phyloP scores from a whole-genome alignment of 2,888 invertebrate genomes.

The Syritta pipiens region DNA sequence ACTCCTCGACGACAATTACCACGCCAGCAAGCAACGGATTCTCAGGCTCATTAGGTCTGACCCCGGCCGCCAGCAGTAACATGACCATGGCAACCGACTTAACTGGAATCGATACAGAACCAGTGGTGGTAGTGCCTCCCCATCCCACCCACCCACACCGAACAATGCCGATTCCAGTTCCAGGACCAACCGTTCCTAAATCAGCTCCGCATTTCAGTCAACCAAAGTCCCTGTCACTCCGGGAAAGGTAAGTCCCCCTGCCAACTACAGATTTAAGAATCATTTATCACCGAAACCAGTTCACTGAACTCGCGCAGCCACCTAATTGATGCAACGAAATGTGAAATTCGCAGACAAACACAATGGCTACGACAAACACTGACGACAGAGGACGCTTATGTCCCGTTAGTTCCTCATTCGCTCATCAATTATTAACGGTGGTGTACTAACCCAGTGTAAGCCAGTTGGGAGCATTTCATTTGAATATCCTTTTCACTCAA shows the following conservation, averaged over 20 bases:
- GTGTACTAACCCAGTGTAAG: conserved; percentile 53
- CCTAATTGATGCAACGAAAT: conserved; percentile 13
- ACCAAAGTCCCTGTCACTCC: conserved; percentile 57
- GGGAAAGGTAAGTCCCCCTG: conserved; percentile 54
- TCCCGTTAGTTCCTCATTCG: conserved; percentile 8
- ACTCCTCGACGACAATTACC: conserved; percentile 77
- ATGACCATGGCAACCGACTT: conserved; percentile 59
- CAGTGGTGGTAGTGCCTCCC: conserved; percentile 73
- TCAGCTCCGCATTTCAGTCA: conserved; percentile 53
- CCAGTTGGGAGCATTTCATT: conserved; percentile 46
- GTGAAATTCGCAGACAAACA: conserved; percentile 42
- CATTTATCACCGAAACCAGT: conserved; percentile 39
- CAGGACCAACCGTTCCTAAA: conserved; percentile 59
- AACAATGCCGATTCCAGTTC: conserved; percentile 66
- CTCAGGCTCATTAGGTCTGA: conserved; percentile 76
- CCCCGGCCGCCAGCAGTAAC: conserved; percentile 73
- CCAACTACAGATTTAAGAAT: conserved; percentile 13
- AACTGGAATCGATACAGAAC: conserved; percentile 55
- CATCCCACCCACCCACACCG: conserved; percentile 66
- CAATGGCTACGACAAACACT: conserved; percentile 16
- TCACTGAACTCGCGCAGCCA: conserved; percentile 35
- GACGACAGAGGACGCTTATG: neutral
- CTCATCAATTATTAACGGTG: conserved; percentile 61
- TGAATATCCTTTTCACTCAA: conserved; percentile 47
- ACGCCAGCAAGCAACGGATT: conserved; percentile 78